Evolutionary conservation across 2,888 invertebrate species (phyloP).

Genomic region (Brenthis ino): DNA sequence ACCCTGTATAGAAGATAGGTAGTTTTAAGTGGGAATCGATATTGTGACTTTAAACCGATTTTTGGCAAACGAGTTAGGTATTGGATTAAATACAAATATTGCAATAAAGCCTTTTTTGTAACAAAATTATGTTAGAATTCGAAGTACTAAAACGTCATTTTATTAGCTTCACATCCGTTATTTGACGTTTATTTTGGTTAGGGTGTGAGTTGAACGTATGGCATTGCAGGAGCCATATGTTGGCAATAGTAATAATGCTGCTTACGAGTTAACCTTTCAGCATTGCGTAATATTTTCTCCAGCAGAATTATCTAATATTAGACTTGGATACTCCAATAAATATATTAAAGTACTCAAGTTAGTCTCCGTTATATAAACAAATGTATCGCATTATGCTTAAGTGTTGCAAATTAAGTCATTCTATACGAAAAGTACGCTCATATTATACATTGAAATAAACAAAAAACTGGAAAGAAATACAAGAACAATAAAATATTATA

Average conservation of each 20-base stretch:
- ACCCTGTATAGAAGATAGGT: too few relatives aligned
- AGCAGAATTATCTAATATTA: neutral
- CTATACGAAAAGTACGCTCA: too few relatives aligned
- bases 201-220: slow-evolving; percentile 31
- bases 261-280: slow-evolving; percentile 6
- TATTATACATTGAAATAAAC: too few relatives aligned
- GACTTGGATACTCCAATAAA: neutral
- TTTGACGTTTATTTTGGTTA: slow-evolving; percentile 50
- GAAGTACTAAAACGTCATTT: slow-evolving; percentile 41
- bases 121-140: slow-evolving; percentile 30
- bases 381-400: too few relatives aligned
- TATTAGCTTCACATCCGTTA: slow-evolving; percentile 61
- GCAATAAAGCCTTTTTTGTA: slow-evolving; percentile 12
- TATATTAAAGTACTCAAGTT: neutral
- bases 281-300: slow-evolving; percentile 2
- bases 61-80: too few relatives aligned
- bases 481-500: too few relatives aligned
- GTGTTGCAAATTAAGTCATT: too few relatives aligned
- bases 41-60: too few relatives aligned
- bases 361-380: too few relatives aligned
- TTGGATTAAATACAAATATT: neutral
- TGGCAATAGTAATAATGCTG: slow-evolving; percentile 11
- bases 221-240: slow-evolving; percentile 25
- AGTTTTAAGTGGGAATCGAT: too few relatives aligned
- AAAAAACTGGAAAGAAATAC: too few relatives aligned